A percentile compares a stretch with the other conserved stretches of the same genome.
Conservation (phyloP, 2,888 invertebrate species). For the Coenonympha glycerion region DNA sequence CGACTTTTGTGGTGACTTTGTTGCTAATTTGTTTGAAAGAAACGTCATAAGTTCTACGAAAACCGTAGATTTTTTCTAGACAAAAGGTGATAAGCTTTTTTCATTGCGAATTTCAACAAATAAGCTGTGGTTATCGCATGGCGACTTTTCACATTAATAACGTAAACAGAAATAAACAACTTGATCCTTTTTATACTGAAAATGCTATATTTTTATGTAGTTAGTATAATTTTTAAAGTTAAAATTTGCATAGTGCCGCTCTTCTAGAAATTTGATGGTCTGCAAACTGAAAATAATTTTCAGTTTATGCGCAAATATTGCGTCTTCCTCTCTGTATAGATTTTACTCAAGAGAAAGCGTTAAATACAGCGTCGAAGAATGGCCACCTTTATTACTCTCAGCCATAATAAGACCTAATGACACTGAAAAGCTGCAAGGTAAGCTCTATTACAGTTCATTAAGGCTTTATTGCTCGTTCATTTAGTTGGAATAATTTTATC, state of each 20-base stretch:
- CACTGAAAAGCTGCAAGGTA: slow-evolving; percentile 10
- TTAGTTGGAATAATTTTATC: slow-evolving; percentile 2
- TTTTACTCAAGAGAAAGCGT: slow-evolving; percentile 2
- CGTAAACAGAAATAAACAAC: too few relatives aligned
- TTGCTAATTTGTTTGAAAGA: not conserved
- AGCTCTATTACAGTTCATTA: slow-evolving; percentile 8
- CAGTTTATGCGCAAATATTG: not conserved
- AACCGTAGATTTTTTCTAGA: too few relatives aligned
- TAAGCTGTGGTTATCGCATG: too few relatives aligned
- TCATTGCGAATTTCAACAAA: too few relatives aligned
- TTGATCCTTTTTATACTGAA: too few relatives aligned
- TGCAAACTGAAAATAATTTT: not conserved
- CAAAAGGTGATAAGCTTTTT: too few relatives aligned
- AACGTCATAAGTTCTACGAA: not conserved
- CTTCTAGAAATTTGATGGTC: too few relatives aligned
- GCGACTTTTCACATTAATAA: too few relatives aligned
- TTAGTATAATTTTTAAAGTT: too few relatives aligned
- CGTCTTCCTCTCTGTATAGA: not conserved
- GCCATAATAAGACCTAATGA: slow-evolving; percentile 17
- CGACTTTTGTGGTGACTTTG: slow-evolving; percentile 1
- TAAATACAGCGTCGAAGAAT: not conserved
- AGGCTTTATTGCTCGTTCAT: slow-evolving; percentile 5
- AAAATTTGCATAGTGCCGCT: too few relatives aligned
- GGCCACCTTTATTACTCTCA: slow-evolving; percentile 1
- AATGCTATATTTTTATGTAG: too few relatives aligned